Evolutionary conservation across 1,140 invertebrate species (phyloP).

Genomic region (Drosophila elegans): DNA sequence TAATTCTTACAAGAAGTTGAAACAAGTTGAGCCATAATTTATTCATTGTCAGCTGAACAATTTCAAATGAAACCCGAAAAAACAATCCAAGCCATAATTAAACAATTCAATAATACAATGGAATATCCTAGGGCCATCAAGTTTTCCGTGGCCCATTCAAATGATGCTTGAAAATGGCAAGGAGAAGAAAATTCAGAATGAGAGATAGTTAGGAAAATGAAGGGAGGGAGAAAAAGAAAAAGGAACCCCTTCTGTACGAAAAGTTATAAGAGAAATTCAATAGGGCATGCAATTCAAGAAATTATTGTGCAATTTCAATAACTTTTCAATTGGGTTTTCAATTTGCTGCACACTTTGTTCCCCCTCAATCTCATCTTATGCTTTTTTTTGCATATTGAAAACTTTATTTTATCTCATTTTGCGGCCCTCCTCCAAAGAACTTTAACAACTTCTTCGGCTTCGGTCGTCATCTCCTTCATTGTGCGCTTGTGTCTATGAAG

Average conservation of each 20-base stretch:
- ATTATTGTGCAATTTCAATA: slow-evolving; percentile 84
- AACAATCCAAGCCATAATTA: slow-evolving; percentile 38
- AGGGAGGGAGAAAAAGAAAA: background rate
- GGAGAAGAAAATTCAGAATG: slow-evolving; percentile 6
- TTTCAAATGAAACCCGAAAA: slow-evolving; percentile 18
- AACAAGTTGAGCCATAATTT: slow-evolving; percentile 14
- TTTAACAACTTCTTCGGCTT: slow-evolving; percentile 68
- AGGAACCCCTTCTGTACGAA: slow-evolving; percentile 9
- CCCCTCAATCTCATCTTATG: slow-evolving; percentile 41
- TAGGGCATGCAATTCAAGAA: slow-evolving; percentile 81
- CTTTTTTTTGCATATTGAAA: slow-evolving; percentile 31
- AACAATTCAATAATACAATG: slow-evolving; percentile 51
- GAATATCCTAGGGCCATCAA: slow-evolving; percentile 30
- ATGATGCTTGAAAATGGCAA: slow-evolving; percentile 44
- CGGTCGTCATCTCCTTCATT: slow-evolving; percentile 37
- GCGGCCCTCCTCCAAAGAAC: slow-evolving; percentile 38
- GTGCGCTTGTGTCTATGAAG: slow-evolving; percentile 29
- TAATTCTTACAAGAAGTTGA: too few species aligned
- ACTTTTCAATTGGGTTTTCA: slow-evolving; percentile 82
- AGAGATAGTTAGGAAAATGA: slow-evolving; percentile 23
- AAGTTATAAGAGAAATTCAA: slow-evolving; percentile 79
- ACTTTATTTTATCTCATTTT: slow-evolving; percentile 69
- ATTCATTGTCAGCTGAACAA: slow-evolving; percentile 27
- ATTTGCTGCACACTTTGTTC: slow-evolving; percentile 77
- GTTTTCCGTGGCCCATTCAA: slow-evolving; percentile 44